phyloP scores from a whole-genome alignment of 2,797 vertebrate species.

The Xenops minutus region DNA sequence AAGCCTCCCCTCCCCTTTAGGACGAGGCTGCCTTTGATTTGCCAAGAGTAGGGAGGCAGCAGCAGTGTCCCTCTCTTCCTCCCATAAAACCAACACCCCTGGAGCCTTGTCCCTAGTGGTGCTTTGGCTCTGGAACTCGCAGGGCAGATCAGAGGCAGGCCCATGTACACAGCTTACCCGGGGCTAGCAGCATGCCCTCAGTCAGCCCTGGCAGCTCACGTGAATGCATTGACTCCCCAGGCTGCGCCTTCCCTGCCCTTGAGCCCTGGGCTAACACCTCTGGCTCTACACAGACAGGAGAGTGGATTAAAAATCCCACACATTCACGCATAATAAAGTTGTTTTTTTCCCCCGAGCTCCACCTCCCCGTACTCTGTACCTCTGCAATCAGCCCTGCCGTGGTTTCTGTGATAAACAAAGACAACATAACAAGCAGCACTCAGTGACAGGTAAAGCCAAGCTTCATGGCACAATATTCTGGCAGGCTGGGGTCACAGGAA shows the following conservation, averaged over 20 bases:
- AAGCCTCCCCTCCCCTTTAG: not conserved
- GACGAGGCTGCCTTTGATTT: rapidly evolving
- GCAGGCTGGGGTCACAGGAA: not conserved
- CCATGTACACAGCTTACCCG: rapidly evolving
- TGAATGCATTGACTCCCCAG: rapidly evolving
- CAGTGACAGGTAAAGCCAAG: not conserved
- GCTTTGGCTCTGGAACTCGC: not conserved
- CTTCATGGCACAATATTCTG: too few species aligned
- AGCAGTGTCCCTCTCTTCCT: rapidly evolving
- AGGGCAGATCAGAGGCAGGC: not conserved
- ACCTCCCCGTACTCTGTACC: too few species aligned
- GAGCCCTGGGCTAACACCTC: not conserved
- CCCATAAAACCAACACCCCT: rapidly evolving
- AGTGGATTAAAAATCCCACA: not conserved
- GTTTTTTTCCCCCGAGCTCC: not conserved
- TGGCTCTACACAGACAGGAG: not conserved
- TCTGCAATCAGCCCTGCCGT: not conserved
- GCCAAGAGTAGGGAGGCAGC: too few species aligned
- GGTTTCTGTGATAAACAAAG: not conserved
- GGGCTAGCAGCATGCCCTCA: not conserved
- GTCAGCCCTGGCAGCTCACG: not conserved
- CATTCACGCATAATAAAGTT: rapidly evolving
- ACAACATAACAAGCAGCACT: not conserved
- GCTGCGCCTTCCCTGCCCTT: not conserved
- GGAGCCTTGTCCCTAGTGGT: rapidly evolving